Base-by-base conservation (phyloP, 2,113 vertebrate genomes). In the Urocitellus parryii region DNA sequence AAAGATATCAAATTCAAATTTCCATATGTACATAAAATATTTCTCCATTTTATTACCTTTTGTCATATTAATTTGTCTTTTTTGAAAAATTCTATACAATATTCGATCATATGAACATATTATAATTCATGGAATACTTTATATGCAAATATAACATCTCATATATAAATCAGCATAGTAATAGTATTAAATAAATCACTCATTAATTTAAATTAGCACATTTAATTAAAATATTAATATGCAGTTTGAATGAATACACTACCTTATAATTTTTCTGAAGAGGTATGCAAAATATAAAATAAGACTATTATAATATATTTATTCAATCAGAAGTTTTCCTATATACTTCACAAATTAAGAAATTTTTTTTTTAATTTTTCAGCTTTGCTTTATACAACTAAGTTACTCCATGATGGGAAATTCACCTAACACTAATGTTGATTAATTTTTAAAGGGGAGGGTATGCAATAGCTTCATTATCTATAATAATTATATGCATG, bases 1-100 rank as follows among this genome's bases (percentile, higher is more conserved):
- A 42, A 91, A 92, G 88, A 25, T 84, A 51, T 8, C 67, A 88
- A 58, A 74, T 61, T 82, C 61, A 87, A 45, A 67, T 86, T 72
- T 45, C 14, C 4, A 7, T 51, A 45, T 53, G 3, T 76, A 42
- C 85, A 20, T 85, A 79, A n/a, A 0, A 27, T 27, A 81, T 34
- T 8, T 86, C 29, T 56, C 37, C 0, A 84, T 72, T 68, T 73
- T 78, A 9, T 87, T 79, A 4, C 16, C 61, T 73, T 32, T 82
- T 83, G 53, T 1, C 61, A 39, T 7, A 63, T 61, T 53, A 22
- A 22, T 39, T 29, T 88, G 83, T 78, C 32, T 16, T 82, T 42
- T 65, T 32, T 14, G 39, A 39, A 58, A 53, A 53, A 8, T 48
- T 61, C 4, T 29, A 2, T 12, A 37, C 0, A 70, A 6, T 42